Evolutionary conservation across 2,113 vertebrate genomes (phyloP).

Genomic region (Myrmecobius fasciatus): DNA sequence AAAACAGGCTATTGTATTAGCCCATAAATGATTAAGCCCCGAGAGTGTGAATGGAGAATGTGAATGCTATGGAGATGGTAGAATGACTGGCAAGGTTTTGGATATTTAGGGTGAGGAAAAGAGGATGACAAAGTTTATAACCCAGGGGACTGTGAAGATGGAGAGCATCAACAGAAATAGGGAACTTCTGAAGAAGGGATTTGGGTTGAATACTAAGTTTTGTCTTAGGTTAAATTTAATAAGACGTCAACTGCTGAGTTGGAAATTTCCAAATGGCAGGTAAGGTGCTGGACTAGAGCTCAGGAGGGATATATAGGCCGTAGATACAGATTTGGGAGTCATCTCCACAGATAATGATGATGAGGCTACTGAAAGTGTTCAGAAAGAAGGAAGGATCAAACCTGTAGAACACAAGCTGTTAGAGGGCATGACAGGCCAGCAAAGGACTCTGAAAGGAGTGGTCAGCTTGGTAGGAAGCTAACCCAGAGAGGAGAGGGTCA

Average conservation of each 20-base stretch:
- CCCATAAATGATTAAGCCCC: background rate
- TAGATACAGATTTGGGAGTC: background rate
- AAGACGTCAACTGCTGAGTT: background rate
- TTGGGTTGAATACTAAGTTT: background rate
- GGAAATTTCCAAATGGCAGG: background rate
- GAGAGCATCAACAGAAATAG: background rate
- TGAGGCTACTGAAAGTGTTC: background rate
- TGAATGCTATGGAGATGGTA: background rate
- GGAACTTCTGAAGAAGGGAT: background rate
- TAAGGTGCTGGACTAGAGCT: background rate
- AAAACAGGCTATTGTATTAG: background rate
- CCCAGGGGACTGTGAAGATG: background rate
- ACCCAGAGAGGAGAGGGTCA: background rate
- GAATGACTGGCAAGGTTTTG: background rate
- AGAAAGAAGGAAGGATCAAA: background rate
- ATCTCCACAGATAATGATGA: background rate
- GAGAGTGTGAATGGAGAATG: background rate
- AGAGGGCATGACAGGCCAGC: background rate
- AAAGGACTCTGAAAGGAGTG: background rate
- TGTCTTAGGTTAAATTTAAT: background rate
- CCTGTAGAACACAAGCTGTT: background rate
- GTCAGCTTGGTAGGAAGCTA: background rate
- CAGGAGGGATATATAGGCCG: background rate
- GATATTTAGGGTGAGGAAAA: background rate
- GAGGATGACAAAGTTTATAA: background rate